phyloP scores from a whole-genome alignment of 2,797 vertebrate species.

The Chelonia mydas region DNA sequence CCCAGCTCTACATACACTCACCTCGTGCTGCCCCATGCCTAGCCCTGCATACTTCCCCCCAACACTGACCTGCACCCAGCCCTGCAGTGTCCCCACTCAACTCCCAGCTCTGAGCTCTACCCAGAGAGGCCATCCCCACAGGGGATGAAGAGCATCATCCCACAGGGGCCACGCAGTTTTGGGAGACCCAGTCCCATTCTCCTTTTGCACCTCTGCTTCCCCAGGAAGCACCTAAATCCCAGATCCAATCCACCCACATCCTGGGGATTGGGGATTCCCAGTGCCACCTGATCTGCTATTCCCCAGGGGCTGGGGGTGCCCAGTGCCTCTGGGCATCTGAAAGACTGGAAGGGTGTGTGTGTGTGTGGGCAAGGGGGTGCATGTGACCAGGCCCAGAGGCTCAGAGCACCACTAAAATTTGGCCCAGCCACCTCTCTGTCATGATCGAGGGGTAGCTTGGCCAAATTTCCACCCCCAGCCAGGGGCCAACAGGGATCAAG shows the following conservation, averaged over 20 bases:
- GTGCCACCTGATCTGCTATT: not conserved
- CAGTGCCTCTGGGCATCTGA: not conserved
- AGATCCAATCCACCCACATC: not conserved
- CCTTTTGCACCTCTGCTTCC: not conserved
- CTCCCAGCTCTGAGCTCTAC: too few relatives aligned
- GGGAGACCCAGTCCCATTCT: not conserved
- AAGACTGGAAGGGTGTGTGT: not conserved
- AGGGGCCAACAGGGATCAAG: not conserved
- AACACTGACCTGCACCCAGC: not conserved
- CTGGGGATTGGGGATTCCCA: not conserved
- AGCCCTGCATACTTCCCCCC: too few relatives aligned
- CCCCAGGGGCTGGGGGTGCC: not conserved
- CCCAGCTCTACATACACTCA: not conserved
- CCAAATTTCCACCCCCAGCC: not conserved
- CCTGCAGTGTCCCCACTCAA: too few relatives aligned
- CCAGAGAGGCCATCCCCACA: not conserved
- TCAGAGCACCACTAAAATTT: not conserved
- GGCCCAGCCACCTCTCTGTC: not conserved
- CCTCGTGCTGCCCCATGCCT: not conserved
- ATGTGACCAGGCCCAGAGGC: not conserved
- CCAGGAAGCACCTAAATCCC: not conserved
- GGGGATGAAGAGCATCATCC: too few relatives aligned
- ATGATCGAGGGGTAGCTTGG: not conserved
- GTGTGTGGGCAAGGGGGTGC: too few relatives aligned
- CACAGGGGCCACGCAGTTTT: not conserved